Percentiles rank a stretch among this genome's conserved stretches.
Evolutionary conservation across 2,888 invertebrate genomes (phyloP).

Genomic region (Tryphoninae sp.): DNA sequence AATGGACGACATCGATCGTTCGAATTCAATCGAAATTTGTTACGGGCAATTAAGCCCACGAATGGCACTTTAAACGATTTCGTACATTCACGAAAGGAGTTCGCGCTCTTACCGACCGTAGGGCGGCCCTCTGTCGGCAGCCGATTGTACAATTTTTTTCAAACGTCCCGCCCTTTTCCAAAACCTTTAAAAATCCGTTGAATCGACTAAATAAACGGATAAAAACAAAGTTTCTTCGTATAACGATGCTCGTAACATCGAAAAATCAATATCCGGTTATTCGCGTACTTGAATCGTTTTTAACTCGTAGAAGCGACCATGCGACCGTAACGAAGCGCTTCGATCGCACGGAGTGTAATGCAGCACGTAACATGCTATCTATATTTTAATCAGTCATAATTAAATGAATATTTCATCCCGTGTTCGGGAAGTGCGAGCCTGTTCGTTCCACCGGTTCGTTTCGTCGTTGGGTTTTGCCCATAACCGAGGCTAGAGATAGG

Average conservation of each 20-base stretch:
- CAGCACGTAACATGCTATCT: constrained; percentile 77
- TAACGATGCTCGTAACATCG: background rate
- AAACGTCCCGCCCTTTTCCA: background rate
- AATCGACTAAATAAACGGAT: background rate
- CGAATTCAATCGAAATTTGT: constrained; percentile 50
- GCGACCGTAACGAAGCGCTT: background rate
- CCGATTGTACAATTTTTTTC: background rate
- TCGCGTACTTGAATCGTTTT: background rate
- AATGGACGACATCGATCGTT: constrained; percentile 40
- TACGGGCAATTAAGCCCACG: constrained; percentile 53
- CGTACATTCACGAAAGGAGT: constrained; percentile 16
- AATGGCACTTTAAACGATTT: constrained; percentile 21
- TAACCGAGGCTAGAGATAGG: constrained; percentile 49
- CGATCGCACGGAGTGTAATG: constrained; percentile 68
- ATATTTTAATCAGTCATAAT: constrained; percentile 79
- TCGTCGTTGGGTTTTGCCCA: constrained; percentile 53
- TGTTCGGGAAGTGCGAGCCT: constrained; percentile 63
- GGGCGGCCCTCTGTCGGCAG: background rate
- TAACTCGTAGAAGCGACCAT: constrained; percentile 29
- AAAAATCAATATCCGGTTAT: background rate
- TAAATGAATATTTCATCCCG: constrained; percentile 79
- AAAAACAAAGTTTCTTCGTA: background rate
- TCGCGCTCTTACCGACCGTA: background rate
- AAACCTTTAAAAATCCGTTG: background rate
- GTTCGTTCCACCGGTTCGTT: constrained; percentile 29